Conservation (phyloP, 2,888 invertebrate species). For the Glaucopsyche alexis region DNA sequence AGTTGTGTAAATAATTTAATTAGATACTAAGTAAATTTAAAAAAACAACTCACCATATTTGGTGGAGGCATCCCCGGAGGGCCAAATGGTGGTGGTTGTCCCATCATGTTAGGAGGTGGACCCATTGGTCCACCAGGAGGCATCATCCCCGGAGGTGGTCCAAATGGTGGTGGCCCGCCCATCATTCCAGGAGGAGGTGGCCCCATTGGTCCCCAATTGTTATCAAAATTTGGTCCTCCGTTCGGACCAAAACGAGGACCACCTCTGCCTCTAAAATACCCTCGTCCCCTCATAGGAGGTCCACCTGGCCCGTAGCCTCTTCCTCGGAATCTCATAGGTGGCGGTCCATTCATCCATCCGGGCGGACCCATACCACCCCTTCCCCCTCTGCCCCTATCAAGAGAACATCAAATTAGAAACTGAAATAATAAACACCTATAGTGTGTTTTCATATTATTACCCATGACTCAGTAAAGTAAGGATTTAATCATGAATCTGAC, state of each 20-base stretch:
- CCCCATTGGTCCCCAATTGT: slow-evolving; percentile 86
- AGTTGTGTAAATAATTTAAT: too few relatives aligned
- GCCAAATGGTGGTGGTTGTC: slow-evolving; percentile 75
- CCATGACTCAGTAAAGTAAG: too few relatives aligned
- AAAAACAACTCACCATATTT: slow-evolving; percentile 73
- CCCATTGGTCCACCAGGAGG: slow-evolving; percentile 80
- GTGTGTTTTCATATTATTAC: too few relatives aligned
- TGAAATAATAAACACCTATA: background rate
- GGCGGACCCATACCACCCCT: slow-evolving; percentile 59
- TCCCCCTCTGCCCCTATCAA: slow-evolving; percentile 54
- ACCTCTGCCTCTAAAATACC: slow-evolving; percentile 76
- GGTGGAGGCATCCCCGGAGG: slow-evolving; percentile 78
- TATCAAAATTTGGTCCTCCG: slow-evolving; percentile 75
- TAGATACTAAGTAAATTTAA: background rate
- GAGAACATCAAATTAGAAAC: background rate
- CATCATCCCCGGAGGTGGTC: slow-evolving; percentile 78
- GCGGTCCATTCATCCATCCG: slow-evolving; percentile 74
- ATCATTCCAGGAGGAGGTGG: slow-evolving; percentile 79
- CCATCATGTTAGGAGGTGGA: slow-evolving; percentile 79
- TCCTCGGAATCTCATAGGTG: slow-evolving; percentile 84
- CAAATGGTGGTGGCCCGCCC: slow-evolving; percentile 70
- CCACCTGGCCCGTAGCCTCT: slow-evolving; percentile 83
- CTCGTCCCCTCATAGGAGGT: slow-evolving; percentile 77
- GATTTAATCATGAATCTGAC: too few relatives aligned
- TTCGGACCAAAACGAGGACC: slow-evolving; percentile 73